These are phyloP conservation scores for Grantiella picta DNA, from an alignment of 2,113 vertebrate species.

Conservation along the genomic window DNA sequence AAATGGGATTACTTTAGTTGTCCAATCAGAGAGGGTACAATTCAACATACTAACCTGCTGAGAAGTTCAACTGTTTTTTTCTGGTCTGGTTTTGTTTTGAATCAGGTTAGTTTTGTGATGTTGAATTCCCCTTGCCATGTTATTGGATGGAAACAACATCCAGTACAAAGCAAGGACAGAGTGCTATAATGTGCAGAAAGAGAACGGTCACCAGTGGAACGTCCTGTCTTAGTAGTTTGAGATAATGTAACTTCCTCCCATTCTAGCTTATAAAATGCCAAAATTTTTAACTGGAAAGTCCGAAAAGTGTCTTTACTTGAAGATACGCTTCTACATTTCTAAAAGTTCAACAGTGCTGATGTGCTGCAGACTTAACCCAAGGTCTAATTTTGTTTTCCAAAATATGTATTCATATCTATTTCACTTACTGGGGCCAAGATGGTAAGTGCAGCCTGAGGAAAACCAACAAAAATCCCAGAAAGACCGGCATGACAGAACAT, in stretches of 20 bases:
- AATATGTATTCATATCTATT: fast-evolving
- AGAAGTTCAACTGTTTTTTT: neutral
- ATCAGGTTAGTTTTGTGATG: neutral
- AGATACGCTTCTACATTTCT: neutral
- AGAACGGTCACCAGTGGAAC: neutral
- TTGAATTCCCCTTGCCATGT: neutral
- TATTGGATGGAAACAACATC: neutral
- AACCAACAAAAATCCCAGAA: neutral
- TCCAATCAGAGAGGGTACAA: neutral
- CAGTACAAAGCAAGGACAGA: neutral
- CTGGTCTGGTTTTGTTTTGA: neutral
- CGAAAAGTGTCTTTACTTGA: neutral
- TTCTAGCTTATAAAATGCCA: neutral
- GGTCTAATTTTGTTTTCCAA: neutral
- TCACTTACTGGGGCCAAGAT: neutral
- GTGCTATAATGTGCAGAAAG: neutral
- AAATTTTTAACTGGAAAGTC: neutral
- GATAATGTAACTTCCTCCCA: neutral
- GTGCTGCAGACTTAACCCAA: neutral
- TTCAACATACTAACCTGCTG: neutral
- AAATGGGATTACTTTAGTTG: neutral
- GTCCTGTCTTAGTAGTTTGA: neutral
- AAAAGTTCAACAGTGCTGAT: neutral
- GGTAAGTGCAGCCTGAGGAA: neutral
- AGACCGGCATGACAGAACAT: neutral